phyloP scores from a whole-genome alignment of 2,113 vertebrate species.

The Istiophorus platypterus region DNA sequence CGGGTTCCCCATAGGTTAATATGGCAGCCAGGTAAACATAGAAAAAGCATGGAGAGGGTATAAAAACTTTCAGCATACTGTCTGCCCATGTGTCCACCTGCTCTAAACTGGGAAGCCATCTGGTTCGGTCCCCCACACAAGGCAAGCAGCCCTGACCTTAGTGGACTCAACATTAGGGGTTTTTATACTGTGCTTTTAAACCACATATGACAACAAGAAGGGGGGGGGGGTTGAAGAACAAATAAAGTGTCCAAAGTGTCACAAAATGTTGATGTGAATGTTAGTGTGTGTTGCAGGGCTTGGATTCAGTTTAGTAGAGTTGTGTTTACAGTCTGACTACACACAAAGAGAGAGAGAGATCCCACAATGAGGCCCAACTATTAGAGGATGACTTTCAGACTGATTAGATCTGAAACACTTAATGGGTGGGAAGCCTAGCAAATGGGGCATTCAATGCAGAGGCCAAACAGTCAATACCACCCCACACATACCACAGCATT shows the following conservation, averaged over 20 bases:
- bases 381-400: slow-evolving; percentile 51
- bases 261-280: background rate
- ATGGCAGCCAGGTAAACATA: slow-evolving; percentile 40
- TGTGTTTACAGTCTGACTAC: slow-evolving; percentile 15
- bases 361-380: slow-evolving; percentile 28
- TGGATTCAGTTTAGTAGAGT: background rate
- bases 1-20: background rate
- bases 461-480: slow-evolving; percentile 69
- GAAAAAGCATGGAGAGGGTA: slow-evolving; percentile 28
- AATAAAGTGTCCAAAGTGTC: background rate
- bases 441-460: slow-evolving; percentile 71
- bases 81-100: slow-evolving; percentile 47
- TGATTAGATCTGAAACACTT: slow-evolving; percentile 63
- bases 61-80: slow-evolving; percentile 43
- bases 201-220: background rate
- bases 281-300: background rate
- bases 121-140: slow-evolving; percentile 65
- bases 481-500: slow-evolving; percentile 63
- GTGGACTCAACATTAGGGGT: slow-evolving; percentile 16
- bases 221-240: background rate
- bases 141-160: slow-evolving; percentile 40
- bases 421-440: slow-evolving; percentile 53
- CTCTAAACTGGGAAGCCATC: slow-evolving; percentile 73
- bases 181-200: slow-evolving; percentile 29
- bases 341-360: slow-evolving; percentile 17